Evolutionary conservation across 2,888 invertebrate species (phyloP).

Genomic region (Auanema freiburgensis): DNA sequence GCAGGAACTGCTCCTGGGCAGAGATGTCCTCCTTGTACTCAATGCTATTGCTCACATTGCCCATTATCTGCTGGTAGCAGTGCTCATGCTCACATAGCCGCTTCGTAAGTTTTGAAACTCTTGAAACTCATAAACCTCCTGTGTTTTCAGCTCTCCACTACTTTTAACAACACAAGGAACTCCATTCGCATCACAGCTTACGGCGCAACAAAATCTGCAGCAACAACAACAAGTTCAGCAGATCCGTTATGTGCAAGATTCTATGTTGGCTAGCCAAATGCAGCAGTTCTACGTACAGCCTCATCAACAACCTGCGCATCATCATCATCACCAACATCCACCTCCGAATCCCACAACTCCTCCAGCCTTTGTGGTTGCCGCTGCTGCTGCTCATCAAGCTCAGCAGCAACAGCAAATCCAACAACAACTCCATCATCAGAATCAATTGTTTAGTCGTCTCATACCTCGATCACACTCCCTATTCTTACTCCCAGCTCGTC

Average conservation of each 20-base stretch:
- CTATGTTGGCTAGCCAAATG: constrained; percentile 2
- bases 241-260: neutral
- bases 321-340: neutral
- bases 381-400: no score
- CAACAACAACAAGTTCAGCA: no score
- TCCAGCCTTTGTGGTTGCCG: no score
- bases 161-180: constrained; percentile 2
- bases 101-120: neutral
- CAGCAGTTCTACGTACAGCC: neutral
- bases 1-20: constrained; percentile 11
- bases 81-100: constrained; percentile 1
- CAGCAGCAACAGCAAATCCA: constrained; percentile 7
- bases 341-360: no score
- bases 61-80: constrained; percentile 6
- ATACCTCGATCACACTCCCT: neutral
- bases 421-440: constrained; percentile 2
- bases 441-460: constrained; percentile 1
- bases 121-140: neutral
- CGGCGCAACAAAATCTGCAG: no score
- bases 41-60: neutral
- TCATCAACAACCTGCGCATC: constrained; percentile 2
- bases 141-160: neutral
- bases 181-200: neutral
- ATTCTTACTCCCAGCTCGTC: neutral
- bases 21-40: constrained; percentile 8